Base-by-base conservation (phyloP, 2,888 invertebrate species). In the Melieria picta region DNA sequence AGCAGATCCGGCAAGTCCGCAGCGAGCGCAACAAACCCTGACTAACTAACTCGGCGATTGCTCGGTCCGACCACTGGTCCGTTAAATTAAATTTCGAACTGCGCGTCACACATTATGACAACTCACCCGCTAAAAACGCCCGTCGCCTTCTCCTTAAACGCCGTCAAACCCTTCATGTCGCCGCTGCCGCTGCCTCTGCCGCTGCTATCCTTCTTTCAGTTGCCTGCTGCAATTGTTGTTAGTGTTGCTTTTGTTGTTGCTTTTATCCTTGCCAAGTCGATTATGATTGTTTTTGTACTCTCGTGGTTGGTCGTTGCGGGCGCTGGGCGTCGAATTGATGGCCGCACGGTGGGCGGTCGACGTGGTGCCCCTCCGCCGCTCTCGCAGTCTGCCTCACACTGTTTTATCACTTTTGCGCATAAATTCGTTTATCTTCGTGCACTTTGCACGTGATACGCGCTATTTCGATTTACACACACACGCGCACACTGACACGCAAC, bases 101-200 rank as follows among this genome's bases (percentile, higher is more conserved):
- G 73, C 64, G 56, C 47, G 16, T 52, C 47, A 68, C 72, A 65
- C 7, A 7, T 45, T 4, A 42, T 45, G 7, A 55, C 67, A 77
- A 85, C 86, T 86, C 79, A 86, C 86, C 86, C 86, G 79, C 84
- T 75, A 69, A 86, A 85, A 71, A 83, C 85, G 74, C 86, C 85
- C 71, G 84, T 79, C 74, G 86, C 86, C 81, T 85, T 86, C 79
- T 86, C 86, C 80, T 86, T 86, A 82, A 86, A 82, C 80, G 86
- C 80, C 77, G 84, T 83, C 82, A 86, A 85, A 80, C 86, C 86
- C 83, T 85, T 85, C 86, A 86, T 86, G 68, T 62, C 72, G 67
- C 48, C 71, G 55, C 11, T 50, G 68, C 65, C 73, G 69, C 52
- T 67, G 55, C 47, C 68, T 46, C 16, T 46, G 9, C 72, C 50